Conservation (phyloP, 1,140 invertebrate genomes). For the Drosophila melanica region DNA sequence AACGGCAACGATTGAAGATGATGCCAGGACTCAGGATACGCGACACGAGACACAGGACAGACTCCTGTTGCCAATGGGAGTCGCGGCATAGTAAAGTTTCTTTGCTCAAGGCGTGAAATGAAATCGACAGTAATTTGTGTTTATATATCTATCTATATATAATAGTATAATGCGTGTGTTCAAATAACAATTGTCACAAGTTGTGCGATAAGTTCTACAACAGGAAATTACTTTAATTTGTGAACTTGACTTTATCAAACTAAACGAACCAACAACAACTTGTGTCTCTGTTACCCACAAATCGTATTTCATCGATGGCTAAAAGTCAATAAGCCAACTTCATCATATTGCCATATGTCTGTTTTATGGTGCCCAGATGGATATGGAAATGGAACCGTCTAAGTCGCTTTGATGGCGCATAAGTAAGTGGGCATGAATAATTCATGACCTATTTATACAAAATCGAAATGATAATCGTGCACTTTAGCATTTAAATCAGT, state of each 20-base stretch:
- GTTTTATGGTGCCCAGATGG: neutral
- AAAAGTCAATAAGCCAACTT: constrained; percentile 67
- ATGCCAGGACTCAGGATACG: constrained; percentile 34
- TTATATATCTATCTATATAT: constrained; percentile 45
- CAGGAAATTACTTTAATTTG: constrained; percentile 79
- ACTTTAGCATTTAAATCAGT: constrained; percentile 81
- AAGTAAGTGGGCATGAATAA: constrained; percentile 77
- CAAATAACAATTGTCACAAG: constrained; percentile 78
- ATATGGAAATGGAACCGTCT: constrained; percentile 46
- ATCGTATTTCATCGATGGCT: constrained; percentile 42
- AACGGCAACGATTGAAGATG: constrained; percentile 32
- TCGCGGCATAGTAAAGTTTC: constrained; percentile 66
- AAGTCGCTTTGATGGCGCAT: constrained; percentile 79
- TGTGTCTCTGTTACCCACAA: constrained; percentile 59
- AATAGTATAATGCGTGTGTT: constrained; percentile 35
- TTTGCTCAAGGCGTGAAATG: constrained; percentile 80
- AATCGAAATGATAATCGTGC: constrained; percentile 81
- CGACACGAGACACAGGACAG: constrained; percentile 12
- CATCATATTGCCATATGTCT: constrained; percentile 64
- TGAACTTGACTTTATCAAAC: constrained; percentile 74
- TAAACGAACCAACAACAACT: constrained; percentile 53
- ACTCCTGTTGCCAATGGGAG: constrained; percentile 34
- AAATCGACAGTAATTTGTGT: constrained; percentile 82
- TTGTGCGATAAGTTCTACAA: constrained; percentile 59
- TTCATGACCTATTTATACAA: constrained; percentile 78